Evolutionary conservation across 2,888 invertebrate genomes (phyloP).

Genomic region (Brachyptera risi): DNA sequence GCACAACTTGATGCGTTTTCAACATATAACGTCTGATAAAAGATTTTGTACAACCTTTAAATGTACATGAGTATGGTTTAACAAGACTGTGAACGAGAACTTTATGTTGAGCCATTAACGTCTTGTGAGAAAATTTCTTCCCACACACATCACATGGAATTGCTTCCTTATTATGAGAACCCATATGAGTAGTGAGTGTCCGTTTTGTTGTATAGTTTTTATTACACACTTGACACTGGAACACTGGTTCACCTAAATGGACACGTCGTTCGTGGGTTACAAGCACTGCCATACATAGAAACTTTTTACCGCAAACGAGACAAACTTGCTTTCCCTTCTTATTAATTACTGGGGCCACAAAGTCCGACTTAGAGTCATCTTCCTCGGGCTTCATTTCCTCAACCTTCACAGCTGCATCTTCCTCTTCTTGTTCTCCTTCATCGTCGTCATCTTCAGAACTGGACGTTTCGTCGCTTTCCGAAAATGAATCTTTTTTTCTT

Average conservation of each 20-base stretch:
- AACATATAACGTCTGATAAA: constrained; percentile 13
- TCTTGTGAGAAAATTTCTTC: constrained; percentile 8
- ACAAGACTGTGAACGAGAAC: constrained; percentile 11
- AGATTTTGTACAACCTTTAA: neutral
- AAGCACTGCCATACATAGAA: constrained; percentile 16
- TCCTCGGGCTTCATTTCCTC: neutral
- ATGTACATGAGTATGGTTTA: constrained; percentile 4
- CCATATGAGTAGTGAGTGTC: constrained; percentile 16
- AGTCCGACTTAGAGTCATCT: too few species aligned
- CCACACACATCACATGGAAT: constrained; percentile 7
- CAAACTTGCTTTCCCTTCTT: constrained; percentile 15
- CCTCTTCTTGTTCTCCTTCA: neutral
- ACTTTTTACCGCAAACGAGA: constrained; percentile 14
- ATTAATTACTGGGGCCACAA: neutral
- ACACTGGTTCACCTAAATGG: constrained; percentile 13
- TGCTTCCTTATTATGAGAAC: neutral
- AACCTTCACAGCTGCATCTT: neutral
- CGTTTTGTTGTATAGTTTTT: constrained; percentile 14
- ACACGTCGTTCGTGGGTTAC: constrained; percentile 4
- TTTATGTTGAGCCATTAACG: constrained; percentile 10
- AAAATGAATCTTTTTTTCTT: neutral
- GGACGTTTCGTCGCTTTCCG: neutral
- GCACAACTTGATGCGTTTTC: constrained; percentile 15
- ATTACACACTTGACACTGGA: constrained; percentile 13
- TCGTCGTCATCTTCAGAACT: neutral